Evolutionary conservation across 1,140 invertebrate genomes (phyloP), one percentile per base, ranked within the genome.

Genomic region (Drosophila santomea): DNA sequence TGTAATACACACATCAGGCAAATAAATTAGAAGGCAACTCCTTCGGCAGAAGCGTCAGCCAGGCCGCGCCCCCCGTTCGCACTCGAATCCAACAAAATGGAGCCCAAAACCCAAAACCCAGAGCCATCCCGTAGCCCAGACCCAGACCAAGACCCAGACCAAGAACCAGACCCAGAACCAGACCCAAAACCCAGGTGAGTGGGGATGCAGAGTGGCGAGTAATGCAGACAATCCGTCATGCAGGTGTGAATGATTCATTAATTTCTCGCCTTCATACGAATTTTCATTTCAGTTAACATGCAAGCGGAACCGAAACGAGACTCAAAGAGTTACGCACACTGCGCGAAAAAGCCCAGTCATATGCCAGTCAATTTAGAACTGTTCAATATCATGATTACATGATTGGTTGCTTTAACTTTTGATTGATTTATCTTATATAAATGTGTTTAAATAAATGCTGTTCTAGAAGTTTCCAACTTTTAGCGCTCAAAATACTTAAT

Each of bases 211-310:
- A 72, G 71, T 52, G 56, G 74, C 76, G 80, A 89, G 80, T 84
- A 88, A 91, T 88, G 81, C 89, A 84, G 90, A 84, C 89, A 91
- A 91, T 91, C 89, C 89, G 89, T 91, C 89, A 91, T 91, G 89
- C 89, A 91, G 89, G 89, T 91, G 89, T 91, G 89, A 91, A 91
- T 91, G 89, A 91, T 91, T 91, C 89, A 91, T 91, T 91, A 91
- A 91, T 91, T 91, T 91, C 81, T 91, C 89, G 84, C 89, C 89
- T 91, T 91, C 89, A 90, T 90, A 90, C 85, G 85, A 90, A 90
- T 90, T 90, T 89, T 90, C 80, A 89, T 90, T 89, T 90, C 77
- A 89, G 85, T 90, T 90, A 90, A 90, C 85, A 90, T 90, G 85
- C 85, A 90, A 90, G 84, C 80, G 84, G 80, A 89, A 89, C 84